Conservation (phyloP, 1,140 invertebrate species). For the Rhagoletis pomonella region DNA sequence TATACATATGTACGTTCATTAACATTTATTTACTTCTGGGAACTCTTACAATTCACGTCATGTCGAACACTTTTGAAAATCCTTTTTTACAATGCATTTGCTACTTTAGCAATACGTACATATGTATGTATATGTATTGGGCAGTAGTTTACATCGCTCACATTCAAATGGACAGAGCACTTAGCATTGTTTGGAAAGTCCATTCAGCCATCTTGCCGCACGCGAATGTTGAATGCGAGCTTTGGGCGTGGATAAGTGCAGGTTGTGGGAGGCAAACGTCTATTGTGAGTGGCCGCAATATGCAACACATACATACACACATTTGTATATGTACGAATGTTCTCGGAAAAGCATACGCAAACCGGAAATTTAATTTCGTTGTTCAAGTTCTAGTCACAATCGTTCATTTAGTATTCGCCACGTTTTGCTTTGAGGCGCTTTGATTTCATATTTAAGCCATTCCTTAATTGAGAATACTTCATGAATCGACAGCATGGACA, state of each 20-base stretch:
- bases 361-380: not conserved
- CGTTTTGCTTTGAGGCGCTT: constrained; percentile 20
- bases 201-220: constrained; percentile 2
- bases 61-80: not conserved
- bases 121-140: no score
- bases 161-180: constrained; percentile 17
- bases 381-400: not conserved
- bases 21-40: not conserved
- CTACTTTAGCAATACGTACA: not conserved
- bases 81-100: not conserved
- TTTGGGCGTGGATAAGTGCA: not conserved
- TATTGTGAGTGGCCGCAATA: not conserved
- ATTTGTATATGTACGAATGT: no score
- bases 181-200: constrained; percentile 31
- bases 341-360: no score
- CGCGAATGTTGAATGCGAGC: not conserved
- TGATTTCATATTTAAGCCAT: constrained; percentile 36
- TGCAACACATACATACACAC: not conserved
- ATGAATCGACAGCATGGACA: not conserved
- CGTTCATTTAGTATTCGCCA: constrained; percentile 29
- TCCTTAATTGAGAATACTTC: constrained; percentile 3
- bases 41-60: not conserved
- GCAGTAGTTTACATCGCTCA: not conserved
- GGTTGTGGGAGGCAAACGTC: not conserved
- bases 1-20: not conserved